These are phyloP conservation scores for Acanthochromis polyacanthus DNA, from an alignment of 2,113 vertebrate genomes.

Conservation along the genomic window DNA sequence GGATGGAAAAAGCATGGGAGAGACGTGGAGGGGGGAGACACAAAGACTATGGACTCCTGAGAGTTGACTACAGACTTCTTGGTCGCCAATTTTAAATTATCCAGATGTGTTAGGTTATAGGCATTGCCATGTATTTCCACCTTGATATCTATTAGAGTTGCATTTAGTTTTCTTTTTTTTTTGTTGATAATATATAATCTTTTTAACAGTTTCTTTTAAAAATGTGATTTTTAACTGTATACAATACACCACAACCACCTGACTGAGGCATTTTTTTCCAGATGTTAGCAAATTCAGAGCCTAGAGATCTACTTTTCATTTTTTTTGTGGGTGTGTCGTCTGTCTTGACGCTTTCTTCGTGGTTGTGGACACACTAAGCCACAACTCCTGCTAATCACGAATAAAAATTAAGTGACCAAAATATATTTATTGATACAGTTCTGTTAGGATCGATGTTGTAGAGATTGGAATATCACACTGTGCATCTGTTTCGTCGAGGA, in stretches of 20 bases:
- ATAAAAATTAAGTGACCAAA: conserved; percentile 82
- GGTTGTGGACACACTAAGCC: conserved; percentile 61
- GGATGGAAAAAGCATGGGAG: conserved; percentile 65
- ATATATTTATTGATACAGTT: conserved; percentile 79
- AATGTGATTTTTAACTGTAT: conserved; percentile 76
- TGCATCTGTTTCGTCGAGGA: conserved; percentile 9
- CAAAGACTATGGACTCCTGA: conserved; percentile 73
- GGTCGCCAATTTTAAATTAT: conserved; percentile 79
- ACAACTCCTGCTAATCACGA: conserved; percentile 67
- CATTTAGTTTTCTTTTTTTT: conserved; percentile 73
- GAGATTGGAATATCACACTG: conserved; percentile 32
- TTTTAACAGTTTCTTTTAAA: conserved; percentile 77
- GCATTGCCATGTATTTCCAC: conserved; percentile 82
- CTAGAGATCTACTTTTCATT: conserved; percentile 44
- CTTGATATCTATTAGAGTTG: conserved; percentile 80
- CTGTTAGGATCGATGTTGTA: conserved; percentile 41
- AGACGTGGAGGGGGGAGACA: conserved; percentile 48
- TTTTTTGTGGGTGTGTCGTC: conserved; percentile 58
- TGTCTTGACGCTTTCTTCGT: conserved; percentile 46
- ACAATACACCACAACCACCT: conserved; percentile 46
- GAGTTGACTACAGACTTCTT: conserved; percentile 76
- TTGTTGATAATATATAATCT: conserved; percentile 81
- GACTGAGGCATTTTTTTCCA: conserved; percentile 41
- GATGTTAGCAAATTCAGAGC: conserved; percentile 40
- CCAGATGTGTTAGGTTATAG: conserved; percentile 81